These are phyloP conservation scores for Cecidostiba fungosa DNA, from an alignment of 2,888 invertebrate species.

Conservation along the genomic window DNA sequence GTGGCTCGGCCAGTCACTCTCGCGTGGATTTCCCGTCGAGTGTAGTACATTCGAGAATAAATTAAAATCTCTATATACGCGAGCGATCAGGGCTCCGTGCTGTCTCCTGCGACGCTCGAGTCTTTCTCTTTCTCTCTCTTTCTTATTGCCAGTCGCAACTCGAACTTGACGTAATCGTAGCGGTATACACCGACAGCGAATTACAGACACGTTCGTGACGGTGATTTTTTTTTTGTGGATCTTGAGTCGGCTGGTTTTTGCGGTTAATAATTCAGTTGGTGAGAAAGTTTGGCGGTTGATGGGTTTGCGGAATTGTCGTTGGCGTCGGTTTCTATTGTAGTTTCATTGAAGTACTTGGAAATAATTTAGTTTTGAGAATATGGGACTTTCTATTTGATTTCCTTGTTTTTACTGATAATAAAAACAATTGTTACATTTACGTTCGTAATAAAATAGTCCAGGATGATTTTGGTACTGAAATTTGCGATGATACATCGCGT, in stretches of 20 bases:
- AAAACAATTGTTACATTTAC: too few relatives aligned
- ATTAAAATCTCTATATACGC: not conserved
- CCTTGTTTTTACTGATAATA: too few relatives aligned
- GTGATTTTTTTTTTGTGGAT: not conserved
- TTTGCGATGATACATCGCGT: too few relatives aligned
- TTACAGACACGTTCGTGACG: not conserved
- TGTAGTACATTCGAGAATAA: not conserved
- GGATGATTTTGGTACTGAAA: too few relatives aligned
- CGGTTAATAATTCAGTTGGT: not conserved
- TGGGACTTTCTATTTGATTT: too few relatives aligned
- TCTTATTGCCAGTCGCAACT: not conserved
- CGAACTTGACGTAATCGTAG: constrained; percentile 11
- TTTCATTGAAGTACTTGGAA: too few relatives aligned
- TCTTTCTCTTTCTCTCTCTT: not conserved
- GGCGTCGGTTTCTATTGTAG: not conserved
- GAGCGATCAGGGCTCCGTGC: constrained; percentile 23
- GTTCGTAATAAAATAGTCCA: too few relatives aligned
- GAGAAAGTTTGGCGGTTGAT: not conserved
- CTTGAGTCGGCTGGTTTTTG: not conserved
- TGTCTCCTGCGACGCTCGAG: constrained; percentile 37
- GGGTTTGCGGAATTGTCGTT: not conserved
- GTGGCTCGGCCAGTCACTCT: not conserved
- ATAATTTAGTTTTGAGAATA: too few relatives aligned
- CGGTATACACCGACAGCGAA: not conserved
- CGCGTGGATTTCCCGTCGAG: not conserved